A percentile compares a stretch with the other conserved stretches of the same genome.
phyloP scores from a whole-genome alignment of 2,797 vertebrate genomes.

The Helostoma temminkii region DNA sequence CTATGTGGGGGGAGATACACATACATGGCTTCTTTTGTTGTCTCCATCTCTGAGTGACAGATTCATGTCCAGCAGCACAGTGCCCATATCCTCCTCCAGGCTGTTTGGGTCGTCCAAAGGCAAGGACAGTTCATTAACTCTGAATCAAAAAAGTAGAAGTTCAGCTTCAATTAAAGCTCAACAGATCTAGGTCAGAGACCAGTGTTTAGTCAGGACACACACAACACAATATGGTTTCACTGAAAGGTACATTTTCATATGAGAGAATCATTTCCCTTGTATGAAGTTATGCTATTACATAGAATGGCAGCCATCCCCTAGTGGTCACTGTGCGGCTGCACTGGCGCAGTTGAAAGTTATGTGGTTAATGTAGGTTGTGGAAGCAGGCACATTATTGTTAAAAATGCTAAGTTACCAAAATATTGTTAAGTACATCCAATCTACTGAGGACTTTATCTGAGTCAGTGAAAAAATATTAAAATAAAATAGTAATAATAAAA shows the following conservation, averaged over 20 bases:
- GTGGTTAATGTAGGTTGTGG: neutral
- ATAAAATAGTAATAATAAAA: no score
- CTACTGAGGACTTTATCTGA: no score
- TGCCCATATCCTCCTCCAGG: constrained; percentile 96
- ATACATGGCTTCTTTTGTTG: constrained; percentile 83
- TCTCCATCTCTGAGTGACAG: constrained; percentile 87
- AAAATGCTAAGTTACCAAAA: neutral
- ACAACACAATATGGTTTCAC: neutral
- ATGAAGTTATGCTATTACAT: no score
- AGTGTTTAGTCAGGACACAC: neutral
- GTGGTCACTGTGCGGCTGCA: neutral
- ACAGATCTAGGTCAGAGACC: neutral
- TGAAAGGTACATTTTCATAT: neutral
- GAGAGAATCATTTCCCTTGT: no score
- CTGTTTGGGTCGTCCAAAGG: constrained; percentile 92
- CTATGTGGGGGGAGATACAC: neutral
- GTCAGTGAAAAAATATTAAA: no score
- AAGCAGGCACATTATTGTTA: neutral
- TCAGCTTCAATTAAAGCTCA: constrained; percentile 10
- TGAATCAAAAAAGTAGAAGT: constrained; percentile 52
- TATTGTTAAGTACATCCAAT: no score
- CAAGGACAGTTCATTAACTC: constrained; percentile 86
- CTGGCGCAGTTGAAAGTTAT: neutral
- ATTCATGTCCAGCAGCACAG: constrained; percentile 89
- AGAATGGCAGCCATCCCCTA: no score